Percentiles rank a stretch among this genome's conserved stretches.
Conservation (phyloP, 1,140 invertebrate species). For the Drosophila pandora region DNA sequence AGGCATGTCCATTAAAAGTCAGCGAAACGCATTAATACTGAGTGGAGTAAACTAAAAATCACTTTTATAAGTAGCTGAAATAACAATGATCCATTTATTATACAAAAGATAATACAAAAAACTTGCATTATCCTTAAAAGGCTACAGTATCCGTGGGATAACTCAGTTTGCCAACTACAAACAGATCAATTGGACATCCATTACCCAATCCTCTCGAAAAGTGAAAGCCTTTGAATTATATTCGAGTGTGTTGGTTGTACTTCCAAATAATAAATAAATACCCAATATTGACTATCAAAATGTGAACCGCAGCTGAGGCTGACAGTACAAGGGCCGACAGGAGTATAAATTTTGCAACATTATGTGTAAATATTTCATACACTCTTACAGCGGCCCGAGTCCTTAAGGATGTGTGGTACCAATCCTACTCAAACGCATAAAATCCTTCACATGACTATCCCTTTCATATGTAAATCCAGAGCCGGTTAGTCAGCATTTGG, state of each 20-base stretch:
- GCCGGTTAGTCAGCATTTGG: slow-evolving; percentile 42
- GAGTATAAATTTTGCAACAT: slow-evolving; percentile 44
- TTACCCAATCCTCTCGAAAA: neutral
- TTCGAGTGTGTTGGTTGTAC: slow-evolving; percentile 12
- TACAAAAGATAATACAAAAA: no score
- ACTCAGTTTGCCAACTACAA: no score
- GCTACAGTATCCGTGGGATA: no score
- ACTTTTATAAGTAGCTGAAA: neutral
- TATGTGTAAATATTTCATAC: slow-evolving; percentile 50
- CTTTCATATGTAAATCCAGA: slow-evolving; percentile 48
- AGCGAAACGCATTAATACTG: slow-evolving; percentile 13
- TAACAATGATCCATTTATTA: neutral
- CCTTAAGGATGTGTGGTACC: slow-evolving; percentile 23
- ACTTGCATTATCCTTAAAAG: no score
- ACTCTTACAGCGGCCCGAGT: slow-evolving; percentile 7
- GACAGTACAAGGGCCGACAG: slow-evolving; percentile 51
- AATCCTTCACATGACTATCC: slow-evolving; percentile 37
- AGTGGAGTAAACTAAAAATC: neutral
- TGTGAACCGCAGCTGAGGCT: slow-evolving; percentile 60
- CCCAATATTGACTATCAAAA: slow-evolving; percentile 57
- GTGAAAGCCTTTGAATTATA: slow-evolving; percentile 8
- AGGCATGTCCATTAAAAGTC: slow-evolving; percentile 26
- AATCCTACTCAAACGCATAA: slow-evolving; percentile 45
- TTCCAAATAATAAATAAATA: slow-evolving; percentile 69
- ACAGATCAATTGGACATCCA: slow-evolving; percentile 6